phyloP scores from a whole-genome alignment of 1,140 invertebrate species.

The Branchinecta lindahli region DNA sequence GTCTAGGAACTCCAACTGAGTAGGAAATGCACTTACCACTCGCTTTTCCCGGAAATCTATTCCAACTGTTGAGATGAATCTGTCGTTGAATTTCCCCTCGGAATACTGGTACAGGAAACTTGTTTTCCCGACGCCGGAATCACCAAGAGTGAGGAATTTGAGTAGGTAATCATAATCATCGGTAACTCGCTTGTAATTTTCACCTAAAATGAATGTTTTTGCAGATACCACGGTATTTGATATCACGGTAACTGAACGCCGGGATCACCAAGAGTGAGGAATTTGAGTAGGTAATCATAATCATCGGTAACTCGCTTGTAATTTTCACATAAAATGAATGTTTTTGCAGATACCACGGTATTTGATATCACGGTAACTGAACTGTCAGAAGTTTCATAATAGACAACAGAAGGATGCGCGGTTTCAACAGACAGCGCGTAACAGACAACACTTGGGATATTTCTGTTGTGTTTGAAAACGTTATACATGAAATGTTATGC shows the following conservation, averaged over 20 bases:
- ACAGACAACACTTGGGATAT: too few species aligned
- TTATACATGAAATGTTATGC: too few species aligned
- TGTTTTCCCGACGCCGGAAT: constrained; percentile 85
- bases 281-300: constrained; percentile 94
- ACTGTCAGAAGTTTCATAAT: too few species aligned
- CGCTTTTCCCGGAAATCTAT: constrained; percentile 95
- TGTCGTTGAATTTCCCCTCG: constrained; percentile 73
- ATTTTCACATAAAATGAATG: too few species aligned
- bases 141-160: constrained; percentile 84
- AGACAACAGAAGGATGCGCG: too few species aligned
- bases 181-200: neutral
- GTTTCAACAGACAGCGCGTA: too few species aligned
- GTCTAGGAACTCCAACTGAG: neutral
- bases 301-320: constrained; percentile 32
- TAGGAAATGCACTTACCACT: constrained; percentile 47
- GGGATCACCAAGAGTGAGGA: constrained; percentile 82
- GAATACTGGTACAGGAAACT: constrained; percentile 90
- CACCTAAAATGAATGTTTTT: too few species aligned
- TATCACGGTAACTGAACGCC: too few species aligned
- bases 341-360: too few species aligned
- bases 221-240: too few species aligned
- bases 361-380: too few species aligned
- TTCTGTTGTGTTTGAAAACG: too few species aligned
- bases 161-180: constrained; percentile 87
- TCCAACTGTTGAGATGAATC: constrained; percentile 92